Percentiles rank a stretch among this genome's conserved stretches.
These are phyloP conservation scores for Symphodus melops DNA, from an alignment of 2,113 vertebrate genomes.

Conservation along the genomic window DNA sequence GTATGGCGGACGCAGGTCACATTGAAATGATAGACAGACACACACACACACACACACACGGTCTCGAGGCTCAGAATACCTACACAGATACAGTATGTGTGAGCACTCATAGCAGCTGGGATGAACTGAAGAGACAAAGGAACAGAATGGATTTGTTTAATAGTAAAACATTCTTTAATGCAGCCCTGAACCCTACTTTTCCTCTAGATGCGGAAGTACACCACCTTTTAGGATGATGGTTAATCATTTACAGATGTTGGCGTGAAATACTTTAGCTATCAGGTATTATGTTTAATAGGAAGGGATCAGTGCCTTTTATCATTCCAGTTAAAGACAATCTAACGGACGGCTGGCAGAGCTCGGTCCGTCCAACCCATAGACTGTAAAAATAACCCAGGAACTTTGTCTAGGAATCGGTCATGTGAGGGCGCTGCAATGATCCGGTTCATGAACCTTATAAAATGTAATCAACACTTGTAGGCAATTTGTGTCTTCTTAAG, in stretches of 20 bases:
- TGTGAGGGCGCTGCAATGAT: not conserved
- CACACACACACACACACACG: not conserved
- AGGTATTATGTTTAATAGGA: not conserved
- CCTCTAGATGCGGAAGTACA: conserved; percentile 39
- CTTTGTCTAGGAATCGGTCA: conserved; percentile 16
- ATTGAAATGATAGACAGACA: conserved; percentile 52
- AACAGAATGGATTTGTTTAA: not conserved
- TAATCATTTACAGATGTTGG: conserved; percentile 45
- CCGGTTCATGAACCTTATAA: too few species aligned
- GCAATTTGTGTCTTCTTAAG: too few species aligned
- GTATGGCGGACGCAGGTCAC: conserved; percentile 83
- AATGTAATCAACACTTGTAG: too few species aligned
- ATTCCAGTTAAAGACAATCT: not conserved
- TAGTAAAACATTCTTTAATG: rapidly evolving
- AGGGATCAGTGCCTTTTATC: too few species aligned
- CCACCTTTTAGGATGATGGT: not conserved
- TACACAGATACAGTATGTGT: not conserved
- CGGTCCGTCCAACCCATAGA: not conserved
- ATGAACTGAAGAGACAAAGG: not conserved
- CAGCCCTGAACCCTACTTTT: not conserved
- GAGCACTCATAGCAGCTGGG: not conserved
- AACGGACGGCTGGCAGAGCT: not conserved
- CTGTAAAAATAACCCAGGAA: too few species aligned
- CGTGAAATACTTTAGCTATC: not conserved
- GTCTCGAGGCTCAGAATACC: not conserved